Conservation (phyloP, 2,888 invertebrate species). For the Cheilosia vernalis region DNA sequence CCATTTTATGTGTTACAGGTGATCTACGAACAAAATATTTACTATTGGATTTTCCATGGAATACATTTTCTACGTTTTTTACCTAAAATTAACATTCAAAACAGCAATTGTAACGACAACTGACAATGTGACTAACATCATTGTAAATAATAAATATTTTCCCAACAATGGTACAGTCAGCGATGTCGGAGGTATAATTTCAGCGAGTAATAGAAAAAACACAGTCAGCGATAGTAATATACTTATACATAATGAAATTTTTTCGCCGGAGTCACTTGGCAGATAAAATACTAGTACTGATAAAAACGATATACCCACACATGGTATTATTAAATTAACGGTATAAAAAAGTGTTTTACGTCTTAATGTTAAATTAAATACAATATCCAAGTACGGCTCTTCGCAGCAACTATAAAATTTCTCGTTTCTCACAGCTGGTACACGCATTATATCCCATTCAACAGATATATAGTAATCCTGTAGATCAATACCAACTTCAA, state of each 20-base stretch:
- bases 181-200: constrained; percentile 97
- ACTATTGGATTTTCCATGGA: not conserved
- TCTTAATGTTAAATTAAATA: constrained; percentile 97
- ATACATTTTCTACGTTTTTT: constrained; percentile 49
- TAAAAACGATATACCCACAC: constrained; percentile 97
- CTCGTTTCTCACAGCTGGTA: constrained; percentile 94
- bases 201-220: constrained; percentile 96
- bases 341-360: constrained; percentile 99
- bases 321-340: constrained; percentile 98
- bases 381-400: constrained; percentile 98
- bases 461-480: constrained; percentile 98
- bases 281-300: constrained; percentile 98
- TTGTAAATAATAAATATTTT: constrained; percentile 96
- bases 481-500: constrained; percentile 95
- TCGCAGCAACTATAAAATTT: constrained; percentile 98
- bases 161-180: constrained; percentile 95
- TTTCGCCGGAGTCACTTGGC: constrained; percentile 98
- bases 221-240: constrained; percentile 96
- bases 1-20: constrained; percentile 95
- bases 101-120: constrained; percentile 97
- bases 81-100: constrained; percentile 94
- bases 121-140: constrained; percentile 96
- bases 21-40: constrained; percentile 85
- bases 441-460: constrained; percentile 98
- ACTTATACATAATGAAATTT: constrained; percentile 97